phyloP scores from a whole-genome alignment of 2,113 vertebrate genomes.

The Pan paniscus region DNA sequence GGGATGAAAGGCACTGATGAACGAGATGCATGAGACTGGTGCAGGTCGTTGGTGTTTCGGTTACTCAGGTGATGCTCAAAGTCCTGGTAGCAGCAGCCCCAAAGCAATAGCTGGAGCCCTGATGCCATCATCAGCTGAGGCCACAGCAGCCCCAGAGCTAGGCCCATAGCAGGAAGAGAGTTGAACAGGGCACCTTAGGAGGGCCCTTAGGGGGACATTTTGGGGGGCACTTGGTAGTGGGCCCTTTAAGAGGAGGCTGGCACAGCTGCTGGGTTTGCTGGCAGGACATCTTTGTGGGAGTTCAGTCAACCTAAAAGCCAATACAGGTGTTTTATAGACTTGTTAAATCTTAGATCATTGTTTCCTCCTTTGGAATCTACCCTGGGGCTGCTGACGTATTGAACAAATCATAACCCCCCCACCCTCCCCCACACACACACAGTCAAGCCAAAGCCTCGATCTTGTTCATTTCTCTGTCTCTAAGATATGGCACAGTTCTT shows the following conservation, averaged over 20 bases:
- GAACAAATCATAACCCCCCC: neutral
- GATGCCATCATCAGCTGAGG: accelerated
- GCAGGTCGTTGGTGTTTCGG: neutral
- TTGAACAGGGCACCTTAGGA: neutral
- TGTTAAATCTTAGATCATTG: neutral
- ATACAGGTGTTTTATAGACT: neutral
- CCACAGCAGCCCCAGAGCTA: neutral
- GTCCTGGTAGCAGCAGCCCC: neutral
- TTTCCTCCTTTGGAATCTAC: neutral
- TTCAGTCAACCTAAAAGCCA: constrained; percentile 10
- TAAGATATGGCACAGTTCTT: neutral
- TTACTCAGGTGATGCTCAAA: neutral
- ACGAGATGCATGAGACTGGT: accelerated
- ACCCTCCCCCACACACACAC: no score
- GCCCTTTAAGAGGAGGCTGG: neutral
- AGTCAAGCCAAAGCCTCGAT: neutral
- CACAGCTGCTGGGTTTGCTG: neutral
- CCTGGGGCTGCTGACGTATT: neutral
- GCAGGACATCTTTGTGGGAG: neutral
- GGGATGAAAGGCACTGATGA: neutral
- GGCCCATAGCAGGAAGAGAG: neutral
- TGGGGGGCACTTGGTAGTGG: neutral
- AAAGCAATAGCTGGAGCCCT: neutral
- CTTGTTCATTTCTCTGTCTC: neutral
- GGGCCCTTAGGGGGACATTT: neutral